phyloP scores from a whole-genome alignment of 1,140 invertebrate species.

The Dreissena rostriformis region DNA sequence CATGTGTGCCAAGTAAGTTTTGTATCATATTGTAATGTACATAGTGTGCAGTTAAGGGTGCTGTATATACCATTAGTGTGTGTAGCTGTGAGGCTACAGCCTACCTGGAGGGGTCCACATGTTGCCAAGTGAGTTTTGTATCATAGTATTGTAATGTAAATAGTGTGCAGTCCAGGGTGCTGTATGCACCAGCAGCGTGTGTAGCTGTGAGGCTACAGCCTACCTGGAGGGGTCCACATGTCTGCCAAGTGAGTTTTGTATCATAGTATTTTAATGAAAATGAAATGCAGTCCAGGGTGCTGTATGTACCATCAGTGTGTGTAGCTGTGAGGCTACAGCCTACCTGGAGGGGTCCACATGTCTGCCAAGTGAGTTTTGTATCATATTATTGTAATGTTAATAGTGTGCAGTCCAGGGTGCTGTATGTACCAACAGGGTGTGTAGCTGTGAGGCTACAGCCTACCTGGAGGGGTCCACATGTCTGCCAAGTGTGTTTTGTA shows the following conservation, averaged over 20 bases:
- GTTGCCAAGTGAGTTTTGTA: neutral
- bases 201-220: neutral
- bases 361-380: too few species aligned
- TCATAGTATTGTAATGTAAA: too few species aligned
- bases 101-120: neutral
- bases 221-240: neutral
- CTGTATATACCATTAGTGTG: neutral
- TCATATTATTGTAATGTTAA: too few species aligned
- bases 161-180: too few species aligned
- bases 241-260: too few species aligned
- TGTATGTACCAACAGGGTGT: neutral
- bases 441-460: neutral
- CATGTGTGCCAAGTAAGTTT: neutral
- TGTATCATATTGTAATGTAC: too few species aligned
- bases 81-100: neutral
- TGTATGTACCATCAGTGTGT: too few species aligned
- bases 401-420: too few species aligned
- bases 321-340: neutral
- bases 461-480: neutral
- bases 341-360: neutral
- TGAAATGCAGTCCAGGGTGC: too few species aligned
- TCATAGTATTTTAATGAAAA: too few species aligned
- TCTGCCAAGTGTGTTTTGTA: too few species aligned
- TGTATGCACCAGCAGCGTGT: neutral
- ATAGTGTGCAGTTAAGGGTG: neutral